Percentiles rank a stretch among this genome's conserved stretches.
Conservation (phyloP, 2,888 invertebrate species). For the Suillia variegata region DNA sequence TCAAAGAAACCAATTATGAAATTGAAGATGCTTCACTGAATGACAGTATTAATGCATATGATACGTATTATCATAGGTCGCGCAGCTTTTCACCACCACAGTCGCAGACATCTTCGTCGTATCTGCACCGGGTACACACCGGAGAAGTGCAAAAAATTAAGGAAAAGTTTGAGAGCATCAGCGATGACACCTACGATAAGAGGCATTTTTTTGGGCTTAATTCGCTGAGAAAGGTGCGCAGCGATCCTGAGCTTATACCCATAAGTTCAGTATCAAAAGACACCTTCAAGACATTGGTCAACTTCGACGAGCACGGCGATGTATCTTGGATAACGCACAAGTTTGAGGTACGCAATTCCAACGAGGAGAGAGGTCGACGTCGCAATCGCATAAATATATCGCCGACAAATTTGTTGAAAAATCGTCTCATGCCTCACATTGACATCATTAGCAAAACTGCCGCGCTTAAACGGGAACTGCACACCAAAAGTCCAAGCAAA, state of each 20-base stretch:
- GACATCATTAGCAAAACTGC: conserved; percentile 89
- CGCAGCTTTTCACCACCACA: conserved; percentile 77
- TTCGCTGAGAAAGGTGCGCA: conserved; percentile 70
- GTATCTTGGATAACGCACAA: conserved; percentile 68
- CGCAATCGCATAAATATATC: conserved; percentile 63
- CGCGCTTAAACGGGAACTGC: conserved; percentile 65
- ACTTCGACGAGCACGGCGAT: conserved; percentile 58
- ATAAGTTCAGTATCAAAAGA: conserved; percentile 63
- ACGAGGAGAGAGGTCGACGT: conserved; percentile 61
- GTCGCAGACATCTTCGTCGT: conserved; percentile 73
- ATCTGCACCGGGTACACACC: conserved; percentile 73
- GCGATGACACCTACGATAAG: too few relatives aligned
- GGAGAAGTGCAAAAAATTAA: conserved; percentile 81
- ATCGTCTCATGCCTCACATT: conserved; percentile 85
- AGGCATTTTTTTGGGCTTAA: conserved; percentile 56
- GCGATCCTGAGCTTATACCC: conserved; percentile 76
- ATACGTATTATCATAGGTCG: conserved; percentile 72
- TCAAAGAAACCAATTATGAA: conserved; percentile 6
- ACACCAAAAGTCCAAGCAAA: conserved; percentile 37
- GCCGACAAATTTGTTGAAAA: conserved; percentile 62
- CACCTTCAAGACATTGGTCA: conserved; percentile 62
- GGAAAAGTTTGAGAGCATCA: conserved; percentile 75
- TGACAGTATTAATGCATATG: conserved; percentile 66
- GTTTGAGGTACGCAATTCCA: conserved; percentile 63
- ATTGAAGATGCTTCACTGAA: conserved; percentile 48